phyloP scores from a whole-genome alignment of 1,140 invertebrate species.

The Aphelinus atriplicis region DNA sequence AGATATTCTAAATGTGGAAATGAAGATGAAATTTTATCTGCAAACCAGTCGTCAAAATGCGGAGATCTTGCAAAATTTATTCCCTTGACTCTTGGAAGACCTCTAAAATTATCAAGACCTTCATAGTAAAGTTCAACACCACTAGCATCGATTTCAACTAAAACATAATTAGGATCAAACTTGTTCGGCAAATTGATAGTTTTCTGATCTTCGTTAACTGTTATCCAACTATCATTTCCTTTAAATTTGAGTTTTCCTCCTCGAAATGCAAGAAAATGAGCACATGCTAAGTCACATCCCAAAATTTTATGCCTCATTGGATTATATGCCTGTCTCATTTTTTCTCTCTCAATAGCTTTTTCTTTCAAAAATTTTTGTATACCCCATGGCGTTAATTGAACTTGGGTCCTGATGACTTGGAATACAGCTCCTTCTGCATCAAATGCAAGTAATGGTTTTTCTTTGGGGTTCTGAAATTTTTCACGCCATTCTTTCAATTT shows the following conservation, averaged over 20 bases:
- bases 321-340: slow-evolving; percentile 61
- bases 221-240: slow-evolving; percentile 69
- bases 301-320: slow-evolving; percentile 64
- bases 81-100: slow-evolving; percentile 71
- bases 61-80: slow-evolving; percentile 73
- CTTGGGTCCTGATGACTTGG: too few species aligned
- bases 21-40: slow-evolving; percentile 73
- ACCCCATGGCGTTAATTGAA: slow-evolving; percentile 30
- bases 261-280: slow-evolving; percentile 76
- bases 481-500: slow-evolving; percentile 11
- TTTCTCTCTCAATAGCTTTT: slow-evolving; percentile 30
- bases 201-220: slow-evolving; percentile 63
- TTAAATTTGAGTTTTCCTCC: slow-evolving; percentile 77
- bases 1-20: slow-evolving; percentile 75
- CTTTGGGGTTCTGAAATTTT: background rate
- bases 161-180: slow-evolving; percentile 66
- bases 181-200: slow-evolving; percentile 68
- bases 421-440: too few species aligned
- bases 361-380: slow-evolving; percentile 63
- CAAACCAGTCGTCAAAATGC: slow-evolving; percentile 80
- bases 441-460: too few species aligned
- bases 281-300: slow-evolving; percentile 78
- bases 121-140: slow-evolving; percentile 74
- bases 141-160: slow-evolving; percentile 77
- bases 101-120: slow-evolving; percentile 74